Conservation (phyloP, 2,888 invertebrate species). For the Latrodectus elegans region DNA sequence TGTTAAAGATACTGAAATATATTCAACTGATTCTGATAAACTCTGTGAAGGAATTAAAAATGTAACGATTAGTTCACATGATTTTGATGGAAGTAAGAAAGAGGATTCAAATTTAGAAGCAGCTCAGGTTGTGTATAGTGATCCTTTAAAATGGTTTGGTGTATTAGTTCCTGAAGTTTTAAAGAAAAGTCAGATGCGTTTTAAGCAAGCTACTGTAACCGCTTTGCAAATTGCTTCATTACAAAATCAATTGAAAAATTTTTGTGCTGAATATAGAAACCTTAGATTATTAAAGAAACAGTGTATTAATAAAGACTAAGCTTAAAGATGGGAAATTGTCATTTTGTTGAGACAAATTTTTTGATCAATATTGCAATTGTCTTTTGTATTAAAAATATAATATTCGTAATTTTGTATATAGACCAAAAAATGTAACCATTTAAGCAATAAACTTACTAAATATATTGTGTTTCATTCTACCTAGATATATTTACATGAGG, state of each 20-base stretch:
- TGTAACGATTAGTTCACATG: background rate
- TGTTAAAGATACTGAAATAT: background rate
- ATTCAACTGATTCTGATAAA: background rate
- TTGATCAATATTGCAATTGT: too few relatives aligned
- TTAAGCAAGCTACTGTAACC: constrained; percentile 82
- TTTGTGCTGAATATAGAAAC: constrained; percentile 12
- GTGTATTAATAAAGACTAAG: background rate
- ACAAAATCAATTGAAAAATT: constrained; percentile 79
- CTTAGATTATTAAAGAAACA: constrained; percentile 8
- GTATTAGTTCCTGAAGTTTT: constrained; percentile 87
- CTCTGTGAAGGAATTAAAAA: background rate
- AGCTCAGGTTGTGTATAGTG: background rate
- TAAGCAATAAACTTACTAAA: too few relatives aligned
- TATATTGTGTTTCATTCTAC: too few relatives aligned
- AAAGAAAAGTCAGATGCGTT: constrained; percentile 84
- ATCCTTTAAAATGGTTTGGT: constrained; percentile 91
- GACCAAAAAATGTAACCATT: too few relatives aligned
- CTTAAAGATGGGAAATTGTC: too few relatives aligned
- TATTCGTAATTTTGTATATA: too few relatives aligned
- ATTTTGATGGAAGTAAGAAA: background rate
- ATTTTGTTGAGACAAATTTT: too few relatives aligned
- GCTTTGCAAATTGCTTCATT: constrained; percentile 83
- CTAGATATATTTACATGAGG: too few relatives aligned
- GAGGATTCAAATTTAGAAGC: background rate
- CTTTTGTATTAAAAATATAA: too few relatives aligned